Evolutionary conservation across 2,888 invertebrate species (phyloP), one percentile per base, ranked within the genome.

Genomic region (Fragum sueziense): DNA sequence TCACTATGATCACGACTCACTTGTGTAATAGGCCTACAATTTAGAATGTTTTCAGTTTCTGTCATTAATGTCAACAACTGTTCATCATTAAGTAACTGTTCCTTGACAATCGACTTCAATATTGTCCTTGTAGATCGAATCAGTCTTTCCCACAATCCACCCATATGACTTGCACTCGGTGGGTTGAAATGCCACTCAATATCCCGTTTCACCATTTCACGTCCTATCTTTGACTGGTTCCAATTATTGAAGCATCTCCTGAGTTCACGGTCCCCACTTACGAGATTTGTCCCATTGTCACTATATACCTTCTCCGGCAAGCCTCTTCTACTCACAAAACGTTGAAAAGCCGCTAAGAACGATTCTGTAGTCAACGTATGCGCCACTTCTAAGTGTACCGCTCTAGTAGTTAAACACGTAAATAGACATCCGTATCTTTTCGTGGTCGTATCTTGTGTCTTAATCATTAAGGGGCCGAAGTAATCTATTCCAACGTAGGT

Each of bases 221-320:
- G 34, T 37, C 67, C 71, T 33, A 75, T 54, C 29, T 37, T 68
- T 1, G 62, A 34, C 17, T 69, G 72, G 65, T 75, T 75, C 73
- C 71, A 72, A 31, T 69, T 33, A 34, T 69, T 54, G 14, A 80
- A 68, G 7, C 75, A 69, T 41, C 29, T 70, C 14, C 72, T 31
- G 9, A 81, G 41, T 41, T 79, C 78, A 29, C 41, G 54, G 17
- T 76, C 72, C 3, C 74, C 76, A 14, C 76, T 54, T 31, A 81
- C 79, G 9, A 84, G 68, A 61, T 84, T 81, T 2, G 76, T 79
- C 47, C 84, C 74, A 59, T 81, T 81, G 41, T 79, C 80, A 52
- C 76, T 65, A 29, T 27, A 67, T 9, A 78, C 33, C 29, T 73
- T 70, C 25, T 62, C 51, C 3, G 80, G 76, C 33, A 22, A 3